A percentile compares a stretch with the other conserved stretches of the same genome.
Conservation (phyloP, 2,113 vertebrate species). For the Naja naja region DNA sequence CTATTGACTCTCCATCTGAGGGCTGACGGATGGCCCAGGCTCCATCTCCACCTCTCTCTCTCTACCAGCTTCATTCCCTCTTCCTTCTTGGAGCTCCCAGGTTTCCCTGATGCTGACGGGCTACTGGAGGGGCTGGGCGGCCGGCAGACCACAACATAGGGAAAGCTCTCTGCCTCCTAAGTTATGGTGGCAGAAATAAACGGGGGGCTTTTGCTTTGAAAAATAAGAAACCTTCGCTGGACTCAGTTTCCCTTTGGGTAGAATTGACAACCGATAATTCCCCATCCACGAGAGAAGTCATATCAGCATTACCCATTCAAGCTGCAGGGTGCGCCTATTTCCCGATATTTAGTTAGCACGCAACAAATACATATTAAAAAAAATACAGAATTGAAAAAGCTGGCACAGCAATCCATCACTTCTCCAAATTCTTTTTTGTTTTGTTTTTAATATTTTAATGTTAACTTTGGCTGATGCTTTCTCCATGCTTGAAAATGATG, state of each 20-base stretch:
- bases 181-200: neutral
- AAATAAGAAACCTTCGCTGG: neutral
- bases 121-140: too few species aligned
- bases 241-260: neutral
- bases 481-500: slow-evolving; percentile 16
- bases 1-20: too few species aligned
- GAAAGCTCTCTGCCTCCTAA: neutral
- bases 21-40: too few species aligned
- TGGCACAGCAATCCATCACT: neutral
- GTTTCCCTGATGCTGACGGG: too few species aligned
- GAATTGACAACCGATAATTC: slow-evolving; percentile 4
- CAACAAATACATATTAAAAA: slow-evolving; percentile 44
- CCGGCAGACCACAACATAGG: neutral
- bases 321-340: neutral
- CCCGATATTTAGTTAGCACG: slow-evolving; percentile 22
- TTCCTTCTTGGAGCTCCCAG: too few species aligned
- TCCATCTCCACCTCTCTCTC: too few species aligned
- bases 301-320: slow-evolving; percentile 9
- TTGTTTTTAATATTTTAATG: too few species aligned
- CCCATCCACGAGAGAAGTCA: neutral
- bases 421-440: slow-evolving; percentile 18
- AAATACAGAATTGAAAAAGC: slow-evolving; percentile 33
- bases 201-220: neutral
- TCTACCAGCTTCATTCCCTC: too few species aligned
- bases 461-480: neutral